These are phyloP conservation scores for Napeogenes sylphis DNA, from an alignment of 2,888 invertebrate genomes.

Conservation along the genomic window DNA sequence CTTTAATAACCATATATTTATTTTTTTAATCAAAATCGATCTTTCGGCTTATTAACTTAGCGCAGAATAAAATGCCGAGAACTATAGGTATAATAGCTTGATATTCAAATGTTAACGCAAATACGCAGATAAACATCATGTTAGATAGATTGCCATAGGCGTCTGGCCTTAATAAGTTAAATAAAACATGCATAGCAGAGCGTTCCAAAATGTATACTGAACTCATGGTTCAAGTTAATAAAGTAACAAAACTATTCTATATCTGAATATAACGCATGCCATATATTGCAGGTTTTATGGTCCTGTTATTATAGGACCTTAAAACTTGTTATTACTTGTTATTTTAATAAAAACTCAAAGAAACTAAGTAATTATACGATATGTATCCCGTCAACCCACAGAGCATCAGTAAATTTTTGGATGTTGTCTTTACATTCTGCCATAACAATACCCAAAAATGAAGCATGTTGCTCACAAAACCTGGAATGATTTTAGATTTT, in stretches of 20 bases:
- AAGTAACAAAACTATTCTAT: constrained; percentile 29
- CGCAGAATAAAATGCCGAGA: constrained; percentile 9
- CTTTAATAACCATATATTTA: no score
- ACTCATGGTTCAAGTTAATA: constrained; percentile 23
- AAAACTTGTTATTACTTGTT: no score
- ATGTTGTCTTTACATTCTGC: no score
- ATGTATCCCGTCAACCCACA: no score
- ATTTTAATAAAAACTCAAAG: no score
- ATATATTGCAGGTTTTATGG: constrained; percentile 1
- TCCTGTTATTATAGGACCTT: no score
- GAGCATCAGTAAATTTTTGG: no score
- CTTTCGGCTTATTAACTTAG: background rate
- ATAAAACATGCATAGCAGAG: constrained; percentile 21
- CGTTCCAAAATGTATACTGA: constrained; percentile 22
- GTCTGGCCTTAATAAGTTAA: constrained; percentile 29
- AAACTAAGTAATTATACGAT: no score
- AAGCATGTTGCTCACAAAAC: no score
- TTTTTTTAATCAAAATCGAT: no score
- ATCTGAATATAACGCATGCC: constrained; percentile 23
- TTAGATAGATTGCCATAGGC: constrained; percentile 9
- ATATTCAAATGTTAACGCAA: constrained; percentile 15
- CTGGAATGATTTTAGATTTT: no score
- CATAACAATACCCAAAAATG: no score
- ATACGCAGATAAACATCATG: constrained; percentile 26
- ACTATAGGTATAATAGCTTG: constrained; percentile 19